phyloP scores from a whole-genome alignment of 2,797 vertebrate genomes.

The Notolepis coatsorum region DNA sequence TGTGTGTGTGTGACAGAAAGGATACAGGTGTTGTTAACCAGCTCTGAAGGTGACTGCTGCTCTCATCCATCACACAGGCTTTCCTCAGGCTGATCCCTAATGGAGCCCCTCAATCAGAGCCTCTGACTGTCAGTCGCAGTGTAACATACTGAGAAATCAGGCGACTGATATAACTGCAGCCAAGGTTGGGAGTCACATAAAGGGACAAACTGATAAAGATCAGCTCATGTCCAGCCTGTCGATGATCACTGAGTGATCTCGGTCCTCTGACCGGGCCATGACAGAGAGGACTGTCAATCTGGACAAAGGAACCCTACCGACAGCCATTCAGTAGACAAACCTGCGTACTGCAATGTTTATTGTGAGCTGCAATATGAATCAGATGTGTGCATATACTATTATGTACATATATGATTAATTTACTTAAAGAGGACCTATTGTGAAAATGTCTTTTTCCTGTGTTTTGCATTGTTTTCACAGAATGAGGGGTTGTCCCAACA shows the following conservation, averaged over 20 bases:
- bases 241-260: slow-evolving; percentile 79
- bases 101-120: slow-evolving; percentile 91
- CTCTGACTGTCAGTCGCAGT: slow-evolving; percentile 78
- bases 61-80: slow-evolving; percentile 98
- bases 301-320: slow-evolving; percentile 58
- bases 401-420: no score
- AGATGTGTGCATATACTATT: no score
- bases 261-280: slow-evolving; percentile 65
- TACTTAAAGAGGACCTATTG: no score
- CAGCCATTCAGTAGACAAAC: slow-evolving; percentile 48
- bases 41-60: slow-evolving; percentile 97
- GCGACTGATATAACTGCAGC: slow-evolving; percentile 76
- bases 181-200: slow-evolving; percentile 83
- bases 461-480: no score
- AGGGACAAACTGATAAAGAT: slow-evolving; percentile 84
- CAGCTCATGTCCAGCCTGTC: slow-evolving; percentile 80
- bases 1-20: slow-evolving; percentile 89
- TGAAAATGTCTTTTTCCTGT: no score
- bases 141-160: slow-evolving; percentile 83
- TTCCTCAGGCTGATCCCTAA: slow-evolving; percentile 97
- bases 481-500: no score
- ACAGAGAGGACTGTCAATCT: slow-evolving; percentile 68
- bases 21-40: slow-evolving; percentile 96
- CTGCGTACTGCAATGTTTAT: no score
- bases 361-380: no score